phyloP scores from a whole-genome alignment of 2,113 vertebrate genomes.

The Leptobrachium leishanense region DNA sequence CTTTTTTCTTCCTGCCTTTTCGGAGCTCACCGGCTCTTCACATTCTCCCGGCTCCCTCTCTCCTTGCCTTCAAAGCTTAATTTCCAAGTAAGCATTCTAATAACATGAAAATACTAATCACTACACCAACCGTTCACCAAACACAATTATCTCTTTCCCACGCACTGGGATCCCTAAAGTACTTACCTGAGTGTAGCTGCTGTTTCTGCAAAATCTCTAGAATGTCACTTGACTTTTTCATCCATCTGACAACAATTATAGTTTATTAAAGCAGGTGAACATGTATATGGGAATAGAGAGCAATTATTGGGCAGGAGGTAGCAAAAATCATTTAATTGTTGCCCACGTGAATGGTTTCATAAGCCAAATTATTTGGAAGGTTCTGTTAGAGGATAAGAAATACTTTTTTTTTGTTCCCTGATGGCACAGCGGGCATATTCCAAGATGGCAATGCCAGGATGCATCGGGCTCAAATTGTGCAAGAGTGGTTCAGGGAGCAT shows the following conservation, averaged over 20 bases:
- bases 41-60: background rate
- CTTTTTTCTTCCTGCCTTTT: conserved; percentile 7
- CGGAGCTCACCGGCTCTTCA: conserved; percentile 12
- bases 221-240: conserved; percentile 5
- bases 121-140: conserved; percentile 22
- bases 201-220: conserved; percentile 15
- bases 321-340: background rate
- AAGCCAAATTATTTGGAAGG: too few species aligned
- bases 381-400: too few species aligned
- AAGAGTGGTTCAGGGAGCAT: too few species aligned
- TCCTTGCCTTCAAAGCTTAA: conserved; percentile 30
- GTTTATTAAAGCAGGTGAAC: background rate
- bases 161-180: conserved; percentile 29
- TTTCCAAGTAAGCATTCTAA: conserved; percentile 42
- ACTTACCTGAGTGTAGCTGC: conserved; percentile 33
- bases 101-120: conserved; percentile 29
- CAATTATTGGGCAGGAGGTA: background rate
- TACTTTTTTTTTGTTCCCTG: too few species aligned
- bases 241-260: conserved; percentile 11
- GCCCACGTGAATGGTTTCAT: too few species aligned
- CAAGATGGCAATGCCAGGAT: too few species aligned
- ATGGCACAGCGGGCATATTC: too few species aligned
- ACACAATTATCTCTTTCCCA: conserved; percentile 36
- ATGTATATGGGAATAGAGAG: background rate
- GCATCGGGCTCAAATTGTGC: too few species aligned